phyloP scores from a whole-genome alignment of 2,113 vertebrate species.

The Xiphophorus couchianus region DNA sequence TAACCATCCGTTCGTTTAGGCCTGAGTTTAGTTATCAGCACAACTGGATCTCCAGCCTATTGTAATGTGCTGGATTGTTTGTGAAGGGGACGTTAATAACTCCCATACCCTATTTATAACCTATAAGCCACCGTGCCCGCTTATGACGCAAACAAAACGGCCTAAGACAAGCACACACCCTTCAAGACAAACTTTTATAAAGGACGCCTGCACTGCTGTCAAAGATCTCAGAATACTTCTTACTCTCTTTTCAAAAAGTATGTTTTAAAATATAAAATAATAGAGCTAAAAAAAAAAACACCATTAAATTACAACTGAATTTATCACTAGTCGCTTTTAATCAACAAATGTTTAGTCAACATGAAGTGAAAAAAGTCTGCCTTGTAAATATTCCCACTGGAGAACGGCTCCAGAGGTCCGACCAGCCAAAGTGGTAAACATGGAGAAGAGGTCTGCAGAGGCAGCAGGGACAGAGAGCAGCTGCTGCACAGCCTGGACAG shows the following conservation, averaged over 20 bases:
- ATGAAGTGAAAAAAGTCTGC: conserved; percentile 5
- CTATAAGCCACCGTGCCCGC: conserved; percentile 32
- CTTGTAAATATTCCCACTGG: too few species aligned
- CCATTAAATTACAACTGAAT: too few species aligned
- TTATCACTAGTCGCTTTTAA: not conserved
- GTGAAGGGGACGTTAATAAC: conserved; percentile 61
- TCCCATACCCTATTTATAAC: conserved; percentile 57
- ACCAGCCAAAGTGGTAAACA: not conserved
- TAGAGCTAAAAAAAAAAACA: too few species aligned
- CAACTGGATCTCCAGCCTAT: conserved; percentile 49
- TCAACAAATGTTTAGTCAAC: conserved; percentile 16
- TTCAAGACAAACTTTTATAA: conserved; percentile 23
- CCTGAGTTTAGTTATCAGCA: conserved; percentile 39
- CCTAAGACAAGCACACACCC: conserved; percentile 21
- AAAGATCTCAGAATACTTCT: not conserved
- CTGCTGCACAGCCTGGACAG: too few species aligned
- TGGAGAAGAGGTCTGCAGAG: too few species aligned
- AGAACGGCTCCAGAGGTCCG: conserved; percentile 19
- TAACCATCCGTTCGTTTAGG: conserved; percentile 2
- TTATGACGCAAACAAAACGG: conserved; percentile 33
- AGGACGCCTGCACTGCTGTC: not conserved
- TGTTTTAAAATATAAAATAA: too few species aligned
- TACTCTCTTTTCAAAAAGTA: too few species aligned
- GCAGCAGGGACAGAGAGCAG: too few species aligned
- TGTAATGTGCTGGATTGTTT: conserved; percentile 63